Percentiles rank a stretch among this genome's conserved stretches.
These are phyloP conservation scores for Fistularia commersonii DNA, from an alignment of 2,797 vertebrate genomes.

Conservation along the genomic window DNA sequence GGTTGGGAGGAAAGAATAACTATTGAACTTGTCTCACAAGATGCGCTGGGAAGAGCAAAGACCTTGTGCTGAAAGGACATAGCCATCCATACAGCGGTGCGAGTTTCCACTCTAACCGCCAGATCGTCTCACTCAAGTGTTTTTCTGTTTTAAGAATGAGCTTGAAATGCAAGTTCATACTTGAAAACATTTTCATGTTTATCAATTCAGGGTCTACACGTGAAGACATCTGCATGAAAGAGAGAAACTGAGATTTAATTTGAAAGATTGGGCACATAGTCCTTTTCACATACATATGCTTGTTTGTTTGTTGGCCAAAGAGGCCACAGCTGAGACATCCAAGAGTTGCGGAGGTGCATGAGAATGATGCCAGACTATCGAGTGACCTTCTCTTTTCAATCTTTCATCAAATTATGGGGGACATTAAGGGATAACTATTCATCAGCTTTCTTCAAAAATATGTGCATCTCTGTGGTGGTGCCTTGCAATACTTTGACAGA, in stretches of 20 bases:
- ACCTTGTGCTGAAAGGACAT: conserved; percentile 16
- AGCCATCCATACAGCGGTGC: conserved; percentile 1
- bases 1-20: conserved; percentile 13
- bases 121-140: neutral
- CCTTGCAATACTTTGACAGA: no score
- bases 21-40: conserved; percentile 4
- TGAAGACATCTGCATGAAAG: conserved; percentile 22
- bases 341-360: conserved; percentile 28
- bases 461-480: no score
- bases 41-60: conserved; percentile 15
- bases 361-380: conserved; percentile 33
- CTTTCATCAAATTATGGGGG: conserved; percentile 2
- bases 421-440: no score
- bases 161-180: neutral
- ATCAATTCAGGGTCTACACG: conserved; percentile 47
- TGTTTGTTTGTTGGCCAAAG: conserved; percentile 36
- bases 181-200: conserved; percentile 3
- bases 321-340: conserved; percentile 9
- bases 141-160: conserved; percentile 6
- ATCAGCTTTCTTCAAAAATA: neutral
- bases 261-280: conserved; percentile 32
- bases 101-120: neutral
- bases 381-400: conserved; percentile 42
- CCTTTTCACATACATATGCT: conserved; percentile 26
- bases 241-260: conserved; percentile 26